Conservation (phyloP, 2,113 vertebrate genomes). For the Cyphomyrus plagiostoma region DNA sequence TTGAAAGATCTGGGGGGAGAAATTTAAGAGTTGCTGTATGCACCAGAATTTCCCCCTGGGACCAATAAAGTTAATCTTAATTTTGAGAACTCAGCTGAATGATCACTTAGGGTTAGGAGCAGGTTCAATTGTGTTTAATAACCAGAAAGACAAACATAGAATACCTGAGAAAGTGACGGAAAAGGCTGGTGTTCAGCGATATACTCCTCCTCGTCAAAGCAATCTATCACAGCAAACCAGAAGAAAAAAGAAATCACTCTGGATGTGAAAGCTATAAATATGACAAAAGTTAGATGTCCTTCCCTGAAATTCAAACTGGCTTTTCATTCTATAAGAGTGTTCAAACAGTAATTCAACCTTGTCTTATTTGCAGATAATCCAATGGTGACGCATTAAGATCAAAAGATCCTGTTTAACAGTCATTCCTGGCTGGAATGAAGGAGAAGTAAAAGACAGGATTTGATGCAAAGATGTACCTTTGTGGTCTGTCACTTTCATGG, state of each 20-base stretch:
- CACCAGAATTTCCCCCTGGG: background rate
- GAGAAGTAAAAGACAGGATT: background rate
- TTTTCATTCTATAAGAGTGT: background rate
- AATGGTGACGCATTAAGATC: background rate
- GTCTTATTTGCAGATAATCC: background rate
- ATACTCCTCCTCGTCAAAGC: conserved; percentile 73
- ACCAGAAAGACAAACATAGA: background rate
- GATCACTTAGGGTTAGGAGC: background rate
- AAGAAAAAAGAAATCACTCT: background rate
- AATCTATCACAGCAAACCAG: conserved; percentile 49
- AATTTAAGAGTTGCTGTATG: background rate
- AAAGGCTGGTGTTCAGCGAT: conserved; percentile 91
- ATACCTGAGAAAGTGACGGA: conserved; percentile 86
- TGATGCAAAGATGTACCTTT: conserved; percentile 64
- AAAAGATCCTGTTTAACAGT: background rate
- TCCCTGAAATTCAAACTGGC: background rate
- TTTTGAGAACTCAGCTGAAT: background rate
- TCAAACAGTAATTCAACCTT: background rate
- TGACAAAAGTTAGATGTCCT: background rate
- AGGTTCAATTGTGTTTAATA: conserved; percentile 28
- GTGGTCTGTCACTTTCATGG: conserved; percentile 70
- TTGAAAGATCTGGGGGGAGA: conserved; percentile 73
- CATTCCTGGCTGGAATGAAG: background rate
- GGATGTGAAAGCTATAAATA: background rate
- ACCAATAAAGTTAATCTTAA: background rate